Evolutionary conservation across 1,140 invertebrate species (phyloP).

Genomic region (Latrodectus geometricus): DNA sequence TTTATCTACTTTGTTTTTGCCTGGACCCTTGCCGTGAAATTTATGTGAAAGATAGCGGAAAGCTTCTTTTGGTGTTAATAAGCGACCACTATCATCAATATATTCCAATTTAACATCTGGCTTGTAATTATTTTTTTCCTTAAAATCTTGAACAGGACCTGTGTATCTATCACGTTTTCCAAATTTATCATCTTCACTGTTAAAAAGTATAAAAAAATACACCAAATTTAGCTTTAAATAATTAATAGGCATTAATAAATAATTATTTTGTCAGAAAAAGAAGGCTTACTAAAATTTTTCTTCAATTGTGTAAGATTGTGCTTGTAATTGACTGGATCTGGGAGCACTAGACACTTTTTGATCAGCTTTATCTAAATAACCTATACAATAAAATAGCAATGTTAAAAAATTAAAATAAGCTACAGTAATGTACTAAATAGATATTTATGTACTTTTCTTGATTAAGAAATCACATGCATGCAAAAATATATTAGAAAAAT

Average conservation of each 20-base stretch:
- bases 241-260: not conserved
- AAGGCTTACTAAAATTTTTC: conserved; percentile 78
- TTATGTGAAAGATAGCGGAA: conserved; percentile 86
- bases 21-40: conserved; percentile 99
- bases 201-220: conserved; percentile 60
- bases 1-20: conserved; percentile 99
- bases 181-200: conserved; percentile 81
- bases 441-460: too few relatives aligned
- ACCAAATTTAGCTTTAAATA: not conserved
- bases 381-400: conserved; percentile 60
- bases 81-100: conserved; percentile 93
- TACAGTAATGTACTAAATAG: not conserved
- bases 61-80: conserved; percentile 94
- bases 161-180: conserved; percentile 81
- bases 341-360: conserved; percentile 77
- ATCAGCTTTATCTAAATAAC: conserved; percentile 86
- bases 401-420: not conserved
- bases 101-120: conserved; percentile 98
- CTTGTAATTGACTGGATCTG: conserved; percentile 82
- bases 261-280: not conserved
- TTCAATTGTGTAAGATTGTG: conserved; percentile 96
- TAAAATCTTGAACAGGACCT: conserved; percentile 91
- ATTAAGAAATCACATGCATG: too few relatives aligned
- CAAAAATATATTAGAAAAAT: too few relatives aligned
- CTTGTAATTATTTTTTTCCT: conserved; percentile 92